phyloP scores from a whole-genome alignment of 2,888 invertebrate species.

The Fragum fragum region DNA sequence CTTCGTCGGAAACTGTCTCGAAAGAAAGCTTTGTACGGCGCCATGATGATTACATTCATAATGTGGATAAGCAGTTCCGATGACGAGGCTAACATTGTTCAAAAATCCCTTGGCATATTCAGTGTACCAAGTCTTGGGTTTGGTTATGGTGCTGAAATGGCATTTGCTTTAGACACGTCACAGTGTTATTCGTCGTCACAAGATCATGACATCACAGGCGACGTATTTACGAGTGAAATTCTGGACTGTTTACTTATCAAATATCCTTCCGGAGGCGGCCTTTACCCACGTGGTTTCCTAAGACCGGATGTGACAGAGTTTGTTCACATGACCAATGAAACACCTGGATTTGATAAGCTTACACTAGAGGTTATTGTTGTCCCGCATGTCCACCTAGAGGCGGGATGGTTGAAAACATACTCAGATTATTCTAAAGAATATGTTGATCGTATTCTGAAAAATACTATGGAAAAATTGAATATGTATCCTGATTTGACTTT shows the following conservation, averaged over 20 bases:
- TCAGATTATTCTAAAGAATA: conserved; percentile 95
- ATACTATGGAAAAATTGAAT: conserved; percentile 94
- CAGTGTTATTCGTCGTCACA: conserved; percentile 8
- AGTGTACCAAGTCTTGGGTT: conserved; percentile 12
- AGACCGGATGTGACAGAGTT: conserved; percentile 24
- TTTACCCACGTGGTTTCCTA: conserved; percentile 2
- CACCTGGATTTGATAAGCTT: conserved; percentile 8
- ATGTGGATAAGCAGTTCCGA: conserved; percentile 8
- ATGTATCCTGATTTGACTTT: conserved; percentile 91
- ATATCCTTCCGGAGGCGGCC: conserved; percentile 4
- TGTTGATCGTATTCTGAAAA: conserved; percentile 94
- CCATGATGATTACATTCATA: neutral
- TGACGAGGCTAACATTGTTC: conserved; percentile 15
- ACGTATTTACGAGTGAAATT: conserved; percentile 21
- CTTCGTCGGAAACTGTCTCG: conserved; percentile 2
- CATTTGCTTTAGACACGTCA: neutral
- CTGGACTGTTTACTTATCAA: conserved; percentile 18
- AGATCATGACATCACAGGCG: conserved; percentile 7
- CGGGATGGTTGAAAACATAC: conserved; percentile 98
- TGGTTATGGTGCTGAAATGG: neutral
- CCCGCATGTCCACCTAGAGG: conserved; percentile 98
- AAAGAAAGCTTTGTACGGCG: conserved; percentile 6
- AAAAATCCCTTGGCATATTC: conserved; percentile 14
- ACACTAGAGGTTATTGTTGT: conserved; percentile 89
- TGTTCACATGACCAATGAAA: conserved; percentile 16